Evolutionary conservation across 92 coral and sea anemone genomes (phyloP), one percentile per base, ranked within the genome.

Genomic region (Parazoanthus darwini): DNA sequence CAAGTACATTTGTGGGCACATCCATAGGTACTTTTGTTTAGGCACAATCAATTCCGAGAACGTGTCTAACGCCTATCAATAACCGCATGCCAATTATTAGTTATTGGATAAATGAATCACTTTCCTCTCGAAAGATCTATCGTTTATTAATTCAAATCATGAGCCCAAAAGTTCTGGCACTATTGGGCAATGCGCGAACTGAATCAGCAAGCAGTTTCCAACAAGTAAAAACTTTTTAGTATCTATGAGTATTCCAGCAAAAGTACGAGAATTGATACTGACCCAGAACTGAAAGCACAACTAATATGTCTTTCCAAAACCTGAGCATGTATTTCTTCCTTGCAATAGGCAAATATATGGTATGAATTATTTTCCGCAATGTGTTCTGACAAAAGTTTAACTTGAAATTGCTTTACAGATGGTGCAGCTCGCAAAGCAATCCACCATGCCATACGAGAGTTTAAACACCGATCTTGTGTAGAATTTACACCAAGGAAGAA

Each of bases 391-490:
- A 20, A 63, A 18, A 63, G 59, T 63, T 63, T 63, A 22, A 63
- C n/a, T 3, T 20, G 3, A 18, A 63, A 63, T 63, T 63, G 70
- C 13, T 71, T 84, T 33, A 46, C 87, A 84, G 87, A 48, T 84
- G 79, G 16, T 54, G 78, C 71, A 84, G 87, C 46, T 46, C 87
- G 79, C 56, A 84, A 48, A 84, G 44, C 87, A 22, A 71, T 84
- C 72, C 87, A 33, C 4, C 75, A 84, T 15, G 87, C 87, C 33
- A 25, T 84, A 18, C 39, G 44, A 29, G 79, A 71, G 14, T 70
- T 84, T 84, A 56, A 46, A 71, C 43, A 29, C 18, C 87, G 75
- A 46, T 71, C 87, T 4, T 84, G 87, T 29, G n/a, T 84, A 18
- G 5, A 51, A n/a, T 84, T 84, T 84, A 44, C 67, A 29, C 79